phyloP scores from a whole-genome alignment of 2,113 vertebrate genomes.

The Ctenodactylus gundi region DNA sequence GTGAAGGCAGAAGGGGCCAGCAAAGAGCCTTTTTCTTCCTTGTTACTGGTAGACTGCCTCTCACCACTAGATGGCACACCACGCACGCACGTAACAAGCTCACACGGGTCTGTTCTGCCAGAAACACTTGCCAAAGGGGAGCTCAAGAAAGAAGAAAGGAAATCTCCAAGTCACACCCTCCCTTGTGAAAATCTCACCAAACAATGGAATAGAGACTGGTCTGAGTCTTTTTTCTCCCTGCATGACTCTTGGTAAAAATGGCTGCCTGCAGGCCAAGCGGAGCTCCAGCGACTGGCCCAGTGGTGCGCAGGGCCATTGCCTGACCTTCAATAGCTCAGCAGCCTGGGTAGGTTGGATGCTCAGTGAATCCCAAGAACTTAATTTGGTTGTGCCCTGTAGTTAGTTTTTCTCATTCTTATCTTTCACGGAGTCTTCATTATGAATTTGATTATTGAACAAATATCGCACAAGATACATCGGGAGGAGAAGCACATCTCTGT shows the following conservation, averaged over 20 bases:
- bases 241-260: not conserved
- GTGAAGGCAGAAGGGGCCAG: not conserved
- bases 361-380: not conserved
- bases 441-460: constrained; percentile 43
- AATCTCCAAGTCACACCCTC: not conserved
- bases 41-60: not conserved
- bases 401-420: constrained; percentile 26
- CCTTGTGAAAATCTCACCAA: not conserved
- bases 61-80: constrained; percentile 77
- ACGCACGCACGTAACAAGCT: not conserved
- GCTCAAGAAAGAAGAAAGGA: not conserved
- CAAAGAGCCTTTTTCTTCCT: not conserved
- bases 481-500: not conserved
- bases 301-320: not conserved
- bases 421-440: constrained; percentile 44
- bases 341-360: not conserved
- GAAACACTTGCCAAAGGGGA: not conserved
- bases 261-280: not conserved
- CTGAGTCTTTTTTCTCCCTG: not conserved
- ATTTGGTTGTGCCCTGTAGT: not conserved
- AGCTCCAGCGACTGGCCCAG: not conserved
- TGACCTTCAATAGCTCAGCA: not conserved
- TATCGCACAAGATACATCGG: not conserved
- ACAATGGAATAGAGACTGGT: not conserved
- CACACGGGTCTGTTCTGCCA: not conserved